These are phyloP conservation scores for Falcunculus frontatus DNA, from an alignment of 2,113 vertebrate genomes.

Conservation along the genomic window DNA sequence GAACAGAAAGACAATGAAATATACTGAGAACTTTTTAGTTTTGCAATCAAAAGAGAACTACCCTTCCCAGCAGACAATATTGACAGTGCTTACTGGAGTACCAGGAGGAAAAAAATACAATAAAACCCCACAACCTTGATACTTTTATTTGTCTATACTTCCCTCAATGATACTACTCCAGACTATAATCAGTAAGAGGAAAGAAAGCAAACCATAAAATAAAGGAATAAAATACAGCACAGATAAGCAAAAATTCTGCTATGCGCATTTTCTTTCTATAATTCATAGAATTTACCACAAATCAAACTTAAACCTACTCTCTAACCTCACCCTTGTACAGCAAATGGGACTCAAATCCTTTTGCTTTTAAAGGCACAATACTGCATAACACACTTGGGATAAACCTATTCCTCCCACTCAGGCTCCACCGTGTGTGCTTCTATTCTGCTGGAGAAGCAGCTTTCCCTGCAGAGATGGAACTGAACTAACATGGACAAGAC, in stretches of 20 bases:
- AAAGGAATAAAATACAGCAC: neutral
- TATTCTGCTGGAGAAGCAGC: neutral
- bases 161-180: neutral
- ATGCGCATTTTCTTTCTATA: neutral
- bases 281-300: neutral
- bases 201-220: neutral
- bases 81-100: neutral
- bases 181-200: neutral
- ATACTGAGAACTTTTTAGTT: neutral
- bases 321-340: neutral
- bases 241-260: neutral
- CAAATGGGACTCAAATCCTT: neutral
- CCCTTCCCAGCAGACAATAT: neutral
- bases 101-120: neutral
- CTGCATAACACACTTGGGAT: neutral
- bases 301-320: neutral
- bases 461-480: neutral
- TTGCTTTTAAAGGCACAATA: neutral
- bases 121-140: neutral
- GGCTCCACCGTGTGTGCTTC: fast-evolving
- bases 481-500: neutral
- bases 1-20: neutral
- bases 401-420: neutral
- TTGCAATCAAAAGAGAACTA: neutral
- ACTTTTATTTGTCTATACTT: neutral